Conservation (phyloP, 1,140 invertebrate species). For the Anoplophora glabripennis region DNA sequence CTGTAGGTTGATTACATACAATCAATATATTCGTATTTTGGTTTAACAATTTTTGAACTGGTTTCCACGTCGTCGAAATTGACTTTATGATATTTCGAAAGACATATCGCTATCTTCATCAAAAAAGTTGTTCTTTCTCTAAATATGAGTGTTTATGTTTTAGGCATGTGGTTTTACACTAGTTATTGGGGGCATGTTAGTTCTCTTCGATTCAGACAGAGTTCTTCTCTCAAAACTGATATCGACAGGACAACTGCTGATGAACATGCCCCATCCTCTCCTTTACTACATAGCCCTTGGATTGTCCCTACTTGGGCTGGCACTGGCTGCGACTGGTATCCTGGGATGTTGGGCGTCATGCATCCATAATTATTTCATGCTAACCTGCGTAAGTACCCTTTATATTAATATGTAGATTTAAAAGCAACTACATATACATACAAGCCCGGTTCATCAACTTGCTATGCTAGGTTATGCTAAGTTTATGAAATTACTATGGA, state of each 20-base stretch:
- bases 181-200: slow-evolving; percentile 65
- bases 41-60: too few species aligned
- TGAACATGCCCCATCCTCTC: slow-evolving; percentile 60
- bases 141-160: slow-evolving; percentile 35
- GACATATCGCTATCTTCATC: too few species aligned
- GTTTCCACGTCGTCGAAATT: too few species aligned
- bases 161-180: slow-evolving; percentile 68
- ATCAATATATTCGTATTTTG: too few species aligned
- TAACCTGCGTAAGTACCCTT: slow-evolving; percentile 60
- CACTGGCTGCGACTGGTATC: slow-evolving; percentile 63
- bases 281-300: slow-evolving; percentile 71
- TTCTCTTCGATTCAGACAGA: slow-evolving; percentile 65
- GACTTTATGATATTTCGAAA: too few species aligned
- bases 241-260: slow-evolving; percentile 56
- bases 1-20: too few species aligned
- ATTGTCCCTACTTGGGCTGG: slow-evolving; percentile 62
- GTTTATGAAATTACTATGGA: too few species aligned
- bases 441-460: too few species aligned
- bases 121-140: too few species aligned
- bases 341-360: slow-evolving; percentile 78
- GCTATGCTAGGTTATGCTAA: too few species aligned
- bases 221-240: slow-evolving; percentile 66
- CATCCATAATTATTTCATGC: slow-evolving; percentile 66
- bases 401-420: not conserved
- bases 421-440: too few species aligned